Evolutionary conservation across 2,113 vertebrate species (phyloP).

Genomic region (Malurus elegans): DNA sequence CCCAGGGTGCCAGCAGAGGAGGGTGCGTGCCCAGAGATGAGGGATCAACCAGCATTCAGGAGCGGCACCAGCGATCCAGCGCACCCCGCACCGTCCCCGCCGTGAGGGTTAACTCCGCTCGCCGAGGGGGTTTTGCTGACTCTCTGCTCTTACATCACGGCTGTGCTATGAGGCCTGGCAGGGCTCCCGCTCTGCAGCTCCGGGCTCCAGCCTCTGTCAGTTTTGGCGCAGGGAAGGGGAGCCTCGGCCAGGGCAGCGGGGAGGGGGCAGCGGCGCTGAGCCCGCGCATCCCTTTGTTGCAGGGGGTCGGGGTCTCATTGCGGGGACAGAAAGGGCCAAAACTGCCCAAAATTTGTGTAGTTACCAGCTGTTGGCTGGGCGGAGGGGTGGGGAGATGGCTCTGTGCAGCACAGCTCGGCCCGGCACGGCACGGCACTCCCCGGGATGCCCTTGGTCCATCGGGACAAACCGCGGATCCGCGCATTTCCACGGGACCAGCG

Average conservation of each 20-base stretch:
- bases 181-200: constrained; percentile 51
- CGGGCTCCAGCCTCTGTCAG: constrained; percentile 28
- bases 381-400: not conserved
- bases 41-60: not conserved
- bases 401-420: accelerated
- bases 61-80: not conserved
- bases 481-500: accelerated
- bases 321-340: not conserved
- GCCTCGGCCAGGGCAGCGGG: constrained; percentile 47
- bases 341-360: not conserved
- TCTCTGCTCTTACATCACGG: constrained; percentile 74
- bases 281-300: not conserved
- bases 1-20: not conserved
- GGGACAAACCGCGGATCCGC: accelerated
- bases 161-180: constrained; percentile 74
- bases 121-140: not conserved
- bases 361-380: not conserved
- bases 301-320: not conserved
- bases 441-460: accelerated
- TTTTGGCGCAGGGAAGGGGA: constrained; percentile 65
- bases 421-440: not conserved
- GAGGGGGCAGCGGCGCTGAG: not conserved
- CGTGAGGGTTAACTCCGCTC: constrained; percentile 41
- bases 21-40: not conserved
- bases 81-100: accelerated